phyloP scores from a whole-genome alignment of 2,888 invertebrate genomes.

The Platerodrilus igneus region DNA sequence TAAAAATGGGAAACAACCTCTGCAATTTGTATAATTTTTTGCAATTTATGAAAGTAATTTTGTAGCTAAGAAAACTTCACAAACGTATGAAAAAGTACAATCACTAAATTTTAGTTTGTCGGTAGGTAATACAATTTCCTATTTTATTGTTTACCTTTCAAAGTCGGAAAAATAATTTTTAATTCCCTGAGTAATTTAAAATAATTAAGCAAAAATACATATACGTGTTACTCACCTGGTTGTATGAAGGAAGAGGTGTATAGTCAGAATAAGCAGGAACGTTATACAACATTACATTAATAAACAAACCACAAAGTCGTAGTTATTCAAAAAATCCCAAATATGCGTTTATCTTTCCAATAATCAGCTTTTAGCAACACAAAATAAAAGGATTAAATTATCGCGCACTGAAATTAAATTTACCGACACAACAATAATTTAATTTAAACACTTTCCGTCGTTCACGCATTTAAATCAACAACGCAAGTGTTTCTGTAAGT shows the following conservation, averaged over 20 bases:
- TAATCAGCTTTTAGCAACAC: not conserved
- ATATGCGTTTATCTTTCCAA: conserved; percentile 1
- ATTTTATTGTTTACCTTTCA: no score
- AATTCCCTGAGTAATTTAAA: no score
- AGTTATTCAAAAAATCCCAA: no score
- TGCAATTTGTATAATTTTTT: no score
- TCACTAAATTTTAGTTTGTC: no score
- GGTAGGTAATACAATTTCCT: no score
- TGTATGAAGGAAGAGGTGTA: conserved; percentile 35
- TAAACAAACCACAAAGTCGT: conserved; percentile 14
- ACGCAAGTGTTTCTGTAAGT: conserved; percentile 30
- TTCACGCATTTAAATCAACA: conserved; percentile 32
- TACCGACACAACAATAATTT: conserved; percentile 6
- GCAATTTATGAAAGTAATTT: no score
- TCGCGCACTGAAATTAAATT: conserved; percentile 8
- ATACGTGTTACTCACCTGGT: conserved; percentile 37
- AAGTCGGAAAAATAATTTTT: no score
- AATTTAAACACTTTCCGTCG: conserved; percentile 17
- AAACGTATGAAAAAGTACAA: no score
- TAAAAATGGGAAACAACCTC: no score
- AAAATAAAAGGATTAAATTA: not conserved
- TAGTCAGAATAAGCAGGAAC: conserved; percentile 36
- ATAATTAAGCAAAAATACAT: no score
- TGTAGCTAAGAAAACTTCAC: no score
- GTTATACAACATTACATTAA: conserved; percentile 36